phyloP scores from a whole-genome alignment of 2,113 vertebrate genomes.

The Prinia subflava region DNA sequence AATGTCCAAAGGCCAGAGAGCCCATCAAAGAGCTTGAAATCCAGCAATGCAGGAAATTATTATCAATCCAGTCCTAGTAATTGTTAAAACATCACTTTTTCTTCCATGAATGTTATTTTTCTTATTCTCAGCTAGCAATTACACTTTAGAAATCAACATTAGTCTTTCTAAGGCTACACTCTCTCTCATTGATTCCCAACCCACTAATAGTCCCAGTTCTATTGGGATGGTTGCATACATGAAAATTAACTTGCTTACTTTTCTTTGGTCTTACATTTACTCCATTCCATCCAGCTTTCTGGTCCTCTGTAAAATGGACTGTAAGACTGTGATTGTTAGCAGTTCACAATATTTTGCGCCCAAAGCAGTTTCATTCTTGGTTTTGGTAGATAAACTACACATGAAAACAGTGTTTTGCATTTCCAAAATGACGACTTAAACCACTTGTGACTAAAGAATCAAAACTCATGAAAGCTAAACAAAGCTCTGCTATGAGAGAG shows the following conservation, averaged over 20 bases:
- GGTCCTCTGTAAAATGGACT: background rate
- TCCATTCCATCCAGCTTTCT: background rate
- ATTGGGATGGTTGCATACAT: background rate
- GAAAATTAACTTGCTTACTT: background rate
- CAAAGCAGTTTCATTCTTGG: background rate
- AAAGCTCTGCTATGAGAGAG: background rate
- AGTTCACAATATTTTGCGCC: background rate
- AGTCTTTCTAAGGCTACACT: background rate
- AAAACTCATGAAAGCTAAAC: background rate
- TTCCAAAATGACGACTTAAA: background rate
- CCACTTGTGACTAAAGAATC: background rate
- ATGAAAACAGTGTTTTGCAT: background rate
- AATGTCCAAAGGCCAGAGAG: background rate
- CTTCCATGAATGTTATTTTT: background rate
- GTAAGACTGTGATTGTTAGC: background rate
- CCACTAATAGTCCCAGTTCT: background rate
- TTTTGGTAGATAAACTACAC: background rate
- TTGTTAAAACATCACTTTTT: background rate
- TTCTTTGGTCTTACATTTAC: background rate
- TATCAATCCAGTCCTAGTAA: background rate
- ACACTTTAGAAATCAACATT: background rate
- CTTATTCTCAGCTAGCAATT: background rate
- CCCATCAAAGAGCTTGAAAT: background rate
- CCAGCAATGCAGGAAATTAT: background rate
- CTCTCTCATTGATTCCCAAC: background rate